Conservation (phyloP, 2,888 invertebrate genomes). For the Eilema sororculum region DNA sequence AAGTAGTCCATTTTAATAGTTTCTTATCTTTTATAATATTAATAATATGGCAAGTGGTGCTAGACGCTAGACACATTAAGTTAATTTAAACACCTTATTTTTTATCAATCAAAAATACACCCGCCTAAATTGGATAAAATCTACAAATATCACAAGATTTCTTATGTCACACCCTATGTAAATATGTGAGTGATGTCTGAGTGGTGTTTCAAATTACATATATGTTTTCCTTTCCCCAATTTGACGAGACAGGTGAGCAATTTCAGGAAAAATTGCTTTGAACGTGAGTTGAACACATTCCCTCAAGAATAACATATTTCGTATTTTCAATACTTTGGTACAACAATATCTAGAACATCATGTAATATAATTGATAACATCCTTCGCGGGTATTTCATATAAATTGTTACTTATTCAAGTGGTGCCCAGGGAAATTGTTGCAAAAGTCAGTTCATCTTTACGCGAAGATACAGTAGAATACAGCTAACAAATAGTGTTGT, state of each 20-base stretch:
- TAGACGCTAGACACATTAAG: too few species aligned
- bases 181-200: not conserved
- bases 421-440: not conserved
- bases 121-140: not conserved
- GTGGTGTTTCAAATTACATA: not conserved
- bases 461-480: not conserved
- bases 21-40: too few species aligned
- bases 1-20: too few species aligned
- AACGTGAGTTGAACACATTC: not conserved
- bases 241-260: not conserved
- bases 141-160: not conserved
- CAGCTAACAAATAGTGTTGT: too few species aligned
- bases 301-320: constrained; percentile 1
- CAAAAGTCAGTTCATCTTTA: not conserved
- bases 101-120: too few species aligned
- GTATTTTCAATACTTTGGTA: constrained; percentile 1
- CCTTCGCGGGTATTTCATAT: not conserved
- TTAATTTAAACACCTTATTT: too few species aligned
- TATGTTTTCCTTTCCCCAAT: not conserved
- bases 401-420: not conserved
- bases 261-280: not conserved
- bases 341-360: not conserved
- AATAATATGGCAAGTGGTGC: too few species aligned
- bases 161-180: not conserved
- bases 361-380: not conserved